Percentiles rank a stretch among this genome's conserved stretches.
phyloP scores from a whole-genome alignment of 1,140 invertebrate species.

The Drosophila miranda region DNA sequence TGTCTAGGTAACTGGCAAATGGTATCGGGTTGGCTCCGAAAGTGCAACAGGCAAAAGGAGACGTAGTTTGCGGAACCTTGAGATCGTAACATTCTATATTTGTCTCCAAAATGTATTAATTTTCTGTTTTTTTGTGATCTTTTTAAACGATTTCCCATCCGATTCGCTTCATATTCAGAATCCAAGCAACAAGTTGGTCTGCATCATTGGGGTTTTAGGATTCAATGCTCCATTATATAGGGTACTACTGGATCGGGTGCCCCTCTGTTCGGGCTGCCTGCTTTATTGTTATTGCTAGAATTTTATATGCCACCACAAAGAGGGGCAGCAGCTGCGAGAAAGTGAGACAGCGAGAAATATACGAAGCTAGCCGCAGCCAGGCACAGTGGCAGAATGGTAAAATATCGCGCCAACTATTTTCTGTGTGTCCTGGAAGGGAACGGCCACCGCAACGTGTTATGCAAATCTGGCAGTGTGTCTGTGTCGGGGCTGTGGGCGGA shows the following conservation, averaged over 20 bases:
- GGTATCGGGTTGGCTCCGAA: too few species aligned
- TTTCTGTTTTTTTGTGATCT: too few species aligned
- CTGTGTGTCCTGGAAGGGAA: not conserved
- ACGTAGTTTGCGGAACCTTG: not conserved
- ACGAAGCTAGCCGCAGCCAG: conserved; percentile 56
- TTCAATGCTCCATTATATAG: not conserved
- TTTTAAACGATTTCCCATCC: too few species aligned
- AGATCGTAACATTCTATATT: too few species aligned
- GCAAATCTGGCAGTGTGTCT: conserved; percentile 54
- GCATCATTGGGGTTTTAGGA: too few species aligned
- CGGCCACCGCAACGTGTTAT: conserved; percentile 49
- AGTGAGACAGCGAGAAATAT: conserved; percentile 17
- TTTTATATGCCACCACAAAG: conserved; percentile 37
- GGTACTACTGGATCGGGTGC: not conserved
- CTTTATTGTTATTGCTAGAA: conserved; percentile 17
- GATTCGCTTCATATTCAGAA: too few species aligned
- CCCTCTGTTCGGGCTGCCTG: not conserved
- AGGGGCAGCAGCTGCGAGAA: not conserved
- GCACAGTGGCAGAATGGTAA: conserved; percentile 31
- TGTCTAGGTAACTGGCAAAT: not conserved
- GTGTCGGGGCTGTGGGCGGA: not conserved
- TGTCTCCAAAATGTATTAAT: too few species aligned
- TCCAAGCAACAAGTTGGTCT: too few species aligned
- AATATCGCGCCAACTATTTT: conserved; percentile 40
- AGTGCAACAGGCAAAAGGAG: not conserved